phyloP scores from a whole-genome alignment of 2,888 invertebrate species.

The Dicyrtoma fusca region DNA sequence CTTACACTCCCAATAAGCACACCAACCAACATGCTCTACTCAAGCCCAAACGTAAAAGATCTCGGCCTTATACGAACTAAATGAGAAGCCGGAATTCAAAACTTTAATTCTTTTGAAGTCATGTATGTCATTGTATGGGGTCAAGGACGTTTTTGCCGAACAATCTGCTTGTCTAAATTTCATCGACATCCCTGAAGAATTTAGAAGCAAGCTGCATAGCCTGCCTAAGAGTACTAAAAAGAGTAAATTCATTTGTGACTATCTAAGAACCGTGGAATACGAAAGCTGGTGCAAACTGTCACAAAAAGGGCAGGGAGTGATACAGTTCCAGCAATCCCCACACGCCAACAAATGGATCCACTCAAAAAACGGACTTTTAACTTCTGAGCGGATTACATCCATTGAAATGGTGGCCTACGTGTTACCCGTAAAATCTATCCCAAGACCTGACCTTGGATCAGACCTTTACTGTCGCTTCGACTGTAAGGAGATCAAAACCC shows the following conservation, averaged over 20 bases:
- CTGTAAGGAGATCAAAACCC: too few species aligned
- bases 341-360: background rate
- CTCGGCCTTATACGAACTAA: background rate
- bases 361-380: too few species aligned
- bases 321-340: background rate
- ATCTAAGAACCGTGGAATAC: background rate
- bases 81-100: conserved; percentile 9
- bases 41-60: background rate
- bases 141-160: background rate
- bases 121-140: background rate
- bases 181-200: too few species aligned
- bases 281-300: background rate
- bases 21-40: conserved; percentile 13
- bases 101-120: background rate
- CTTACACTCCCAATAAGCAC: background rate
- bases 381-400: too few species aligned
- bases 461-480: too few species aligned
- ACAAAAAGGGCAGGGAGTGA: background rate
- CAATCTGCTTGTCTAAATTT: background rate
- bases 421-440: too few species aligned
- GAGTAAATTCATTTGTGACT: background rate
- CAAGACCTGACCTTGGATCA: too few species aligned
- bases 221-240: too few species aligned
- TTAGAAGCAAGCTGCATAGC: too few species aligned
- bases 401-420: too few species aligned